Evolutionary conservation across 2,797 vertebrate genomes (phyloP), one percentile per base, ranked within the genome.

Genomic region (Myotis myotis): DNA sequence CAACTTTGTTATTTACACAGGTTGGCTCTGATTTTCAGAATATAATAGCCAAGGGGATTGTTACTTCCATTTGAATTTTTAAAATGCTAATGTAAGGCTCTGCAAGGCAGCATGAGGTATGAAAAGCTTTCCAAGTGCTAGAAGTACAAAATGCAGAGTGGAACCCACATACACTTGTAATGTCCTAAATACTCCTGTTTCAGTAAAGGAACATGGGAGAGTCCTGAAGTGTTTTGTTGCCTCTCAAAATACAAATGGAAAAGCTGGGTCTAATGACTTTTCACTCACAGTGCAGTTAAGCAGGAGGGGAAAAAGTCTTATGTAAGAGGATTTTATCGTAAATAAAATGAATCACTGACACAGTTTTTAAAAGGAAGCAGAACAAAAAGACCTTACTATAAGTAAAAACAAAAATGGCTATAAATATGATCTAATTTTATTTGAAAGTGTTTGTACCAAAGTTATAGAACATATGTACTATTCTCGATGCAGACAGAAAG

Each of bases 301-400:
- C 23, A 75, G 53, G 74, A 78, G 62, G n/a, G 17, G 62, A 49
- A 36, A 68, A 64, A 64, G 23, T 33, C 51, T 81, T 75, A 90
- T 41, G 3, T 78, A 89, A 96, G 70, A 95, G 9, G 71, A 89
- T 92, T 92, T 93, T 84, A 92, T 72, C 80, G 49, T 93, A 93
- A 97, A 96, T 90, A 86, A 95, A 96, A 96, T 83, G 55, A 96
- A 94, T 95, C 86, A 89, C 44, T 86, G 82, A 94, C 17, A 80
- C 36, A 36, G 5, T 72, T 93, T 95, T 87, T 33, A 23, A 88
- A 92, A 96, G 79, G 60, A 94, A 87, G 15, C 38, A 55, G 64
- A 85, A 72, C 38, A 64, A 84, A 94, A 95, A 88, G 38, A 62
- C 16, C 55, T 91, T 87, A 89, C 33, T 87, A 86, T 84, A 91